Percentiles rank a stretch among this genome's conserved stretches.
phyloP scores from a whole-genome alignment of 2,113 vertebrate species.

The Panthera uncia region DNA sequence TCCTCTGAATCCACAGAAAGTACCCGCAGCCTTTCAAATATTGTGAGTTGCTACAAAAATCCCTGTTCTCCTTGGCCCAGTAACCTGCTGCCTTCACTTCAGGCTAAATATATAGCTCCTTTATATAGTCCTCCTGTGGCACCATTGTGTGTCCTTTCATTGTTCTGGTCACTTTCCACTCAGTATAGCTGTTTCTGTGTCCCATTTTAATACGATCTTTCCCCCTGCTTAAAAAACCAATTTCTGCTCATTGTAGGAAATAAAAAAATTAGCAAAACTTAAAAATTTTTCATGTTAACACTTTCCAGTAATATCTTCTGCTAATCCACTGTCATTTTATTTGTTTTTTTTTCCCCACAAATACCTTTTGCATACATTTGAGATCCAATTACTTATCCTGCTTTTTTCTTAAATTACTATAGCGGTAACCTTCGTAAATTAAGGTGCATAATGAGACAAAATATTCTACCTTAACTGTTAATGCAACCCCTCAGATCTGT shows the following conservation, averaged over 20 bases:
- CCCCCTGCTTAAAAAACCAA: not conserved
- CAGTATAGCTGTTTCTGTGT: not conserved
- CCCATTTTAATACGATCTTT: not conserved
- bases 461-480: not conserved
- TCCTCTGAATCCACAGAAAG: not conserved
- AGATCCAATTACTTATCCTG: not conserved
- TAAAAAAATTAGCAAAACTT: not conserved
- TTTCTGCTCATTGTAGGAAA: slow-evolving; percentile 19
- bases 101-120: slow-evolving; percentile 28
- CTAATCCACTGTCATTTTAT: not conserved
- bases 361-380: not conserved
- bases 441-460: not conserved
- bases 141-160: not conserved
- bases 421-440: not conserved
- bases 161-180: not conserved
- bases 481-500: not conserved
- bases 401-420: not conserved
- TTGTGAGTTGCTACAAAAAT: slow-evolving; percentile 1
- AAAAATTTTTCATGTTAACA: not conserved
- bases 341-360: not conserved
- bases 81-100: not conserved
- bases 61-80: not conserved
- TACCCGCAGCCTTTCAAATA: slow-evolving; percentile 8
- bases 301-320: not conserved
- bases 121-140: not conserved